Conservation (phyloP, 2,888 invertebrate species). For the Prosapia bicincta region DNA sequence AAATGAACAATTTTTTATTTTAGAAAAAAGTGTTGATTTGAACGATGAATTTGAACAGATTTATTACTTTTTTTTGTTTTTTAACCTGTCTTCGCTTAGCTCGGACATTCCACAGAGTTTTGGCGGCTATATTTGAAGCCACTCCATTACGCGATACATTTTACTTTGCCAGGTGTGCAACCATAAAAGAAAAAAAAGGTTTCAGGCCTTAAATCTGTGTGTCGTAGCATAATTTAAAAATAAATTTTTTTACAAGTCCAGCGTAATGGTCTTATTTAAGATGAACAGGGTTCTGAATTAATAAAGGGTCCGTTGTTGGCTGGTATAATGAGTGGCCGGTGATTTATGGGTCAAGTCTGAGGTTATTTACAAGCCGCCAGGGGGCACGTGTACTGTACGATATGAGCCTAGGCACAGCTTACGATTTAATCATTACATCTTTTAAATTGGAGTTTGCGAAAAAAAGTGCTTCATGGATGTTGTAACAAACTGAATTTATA, state of each 20-base stretch:
- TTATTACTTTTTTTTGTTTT: too few species aligned
- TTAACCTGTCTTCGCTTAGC: too few species aligned
- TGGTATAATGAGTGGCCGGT: constrained; percentile 13
- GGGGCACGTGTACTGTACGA: constrained; percentile 6
- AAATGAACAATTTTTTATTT: too few species aligned
- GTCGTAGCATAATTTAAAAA: constrained; percentile 24
- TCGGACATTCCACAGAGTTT: too few species aligned
- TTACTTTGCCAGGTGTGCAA: constrained; percentile 4
- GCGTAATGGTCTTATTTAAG: constrained; percentile 17
- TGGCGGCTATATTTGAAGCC: too few species aligned
- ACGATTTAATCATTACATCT: neutral
- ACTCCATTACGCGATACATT: too few species aligned
- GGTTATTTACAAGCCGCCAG: constrained; percentile 13
- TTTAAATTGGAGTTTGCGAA: constrained; percentile 2
- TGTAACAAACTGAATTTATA: neutral
- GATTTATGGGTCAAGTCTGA: constrained; percentile 17
- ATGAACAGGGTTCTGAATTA: constrained; percentile 21
- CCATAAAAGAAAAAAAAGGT: constrained; percentile 15
- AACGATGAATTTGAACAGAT: too few species aligned
- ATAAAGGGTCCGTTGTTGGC: constrained; percentile 17
- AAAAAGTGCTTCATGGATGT: neutral
- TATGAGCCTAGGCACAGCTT: neutral
- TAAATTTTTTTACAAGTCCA: constrained; percentile 23
- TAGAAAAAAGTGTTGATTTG: too few species aligned
- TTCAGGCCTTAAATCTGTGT: constrained; percentile 23